phyloP scores from a whole-genome alignment of 2,113 vertebrate species.

The Nibea albiflora region DNA sequence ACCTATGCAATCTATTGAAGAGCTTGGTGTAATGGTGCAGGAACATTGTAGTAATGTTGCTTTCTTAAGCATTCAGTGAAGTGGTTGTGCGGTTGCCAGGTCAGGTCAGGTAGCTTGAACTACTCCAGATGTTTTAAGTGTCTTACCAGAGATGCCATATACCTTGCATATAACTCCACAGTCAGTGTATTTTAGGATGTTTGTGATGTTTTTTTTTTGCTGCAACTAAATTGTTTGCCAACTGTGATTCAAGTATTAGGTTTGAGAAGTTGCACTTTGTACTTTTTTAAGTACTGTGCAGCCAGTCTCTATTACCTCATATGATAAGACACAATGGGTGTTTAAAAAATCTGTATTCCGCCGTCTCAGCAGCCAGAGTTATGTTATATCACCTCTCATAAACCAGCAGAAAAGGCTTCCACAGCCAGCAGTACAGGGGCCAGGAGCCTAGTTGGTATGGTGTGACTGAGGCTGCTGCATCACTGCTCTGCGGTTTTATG shows the following conservation, averaged over 20 bases:
- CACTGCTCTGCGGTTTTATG: conserved; percentile 43
- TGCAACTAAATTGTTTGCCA: not conserved
- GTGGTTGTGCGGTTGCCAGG: not conserved
- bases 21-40: not conserved
- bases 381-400: conserved; percentile 39
- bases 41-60: not conserved
- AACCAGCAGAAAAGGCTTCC: conserved; percentile 32
- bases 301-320: conserved; percentile 28
- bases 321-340: conserved; percentile 30
- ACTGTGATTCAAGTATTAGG: not conserved
- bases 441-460: conserved; percentile 43
- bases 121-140: not conserved
- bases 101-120: not conserved
- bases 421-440: conserved; percentile 22
- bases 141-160: not conserved
- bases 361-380: conserved; percentile 46
- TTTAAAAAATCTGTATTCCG: conserved; percentile 19
- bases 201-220: too few relatives aligned
- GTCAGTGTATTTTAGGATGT: not conserved
- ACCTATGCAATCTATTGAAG: not conserved
- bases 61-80: not conserved
- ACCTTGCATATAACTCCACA: not conserved
- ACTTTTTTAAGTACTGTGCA: conserved; percentile 15
- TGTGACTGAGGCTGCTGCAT: conserved; percentile 23
- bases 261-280: not conserved